Evolutionary conservation across 2,797 vertebrate species (phyloP).

Genomic region (Cuculus canorus): DNA sequence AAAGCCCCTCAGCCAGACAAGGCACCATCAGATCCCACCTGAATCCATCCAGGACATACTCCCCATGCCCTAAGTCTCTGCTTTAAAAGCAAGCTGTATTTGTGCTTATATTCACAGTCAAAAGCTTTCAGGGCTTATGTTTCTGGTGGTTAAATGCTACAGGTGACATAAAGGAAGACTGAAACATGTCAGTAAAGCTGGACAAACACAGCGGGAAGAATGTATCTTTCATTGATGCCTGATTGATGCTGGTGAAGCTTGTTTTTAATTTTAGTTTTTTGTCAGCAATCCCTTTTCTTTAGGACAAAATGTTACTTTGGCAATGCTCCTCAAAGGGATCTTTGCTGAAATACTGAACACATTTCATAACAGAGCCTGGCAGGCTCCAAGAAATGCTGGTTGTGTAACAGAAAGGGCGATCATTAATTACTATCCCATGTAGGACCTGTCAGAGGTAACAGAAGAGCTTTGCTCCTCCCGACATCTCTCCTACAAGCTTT

Average conservation of each 20-base stretch:
- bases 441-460: background rate
- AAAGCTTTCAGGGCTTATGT: background rate
- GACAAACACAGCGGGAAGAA: background rate
- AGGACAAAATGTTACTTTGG: slow-evolving; percentile 3
- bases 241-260: background rate
- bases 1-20: background rate
- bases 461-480: background rate
- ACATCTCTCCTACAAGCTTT: rapidly evolving
- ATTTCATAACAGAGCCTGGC: background rate
- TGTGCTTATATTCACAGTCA: background rate
- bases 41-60: rapidly evolving
- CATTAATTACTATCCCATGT: rapidly evolving
- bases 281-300: background rate
- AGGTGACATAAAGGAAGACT: background rate
- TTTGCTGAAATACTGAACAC: background rate
- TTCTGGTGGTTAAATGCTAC: rapidly evolving
- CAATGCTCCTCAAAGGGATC: background rate
- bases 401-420: background rate
- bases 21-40: background rate
- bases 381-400: background rate
- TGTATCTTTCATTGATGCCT: rapidly evolving
- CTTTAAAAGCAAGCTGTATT: background rate
- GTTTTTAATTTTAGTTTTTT: background rate
- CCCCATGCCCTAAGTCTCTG: background rate
- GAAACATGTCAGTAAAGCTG: rapidly evolving